Evolutionary conservation across 1,140 invertebrate species (phyloP).

Genomic region (Bathynomus jamesi): DNA sequence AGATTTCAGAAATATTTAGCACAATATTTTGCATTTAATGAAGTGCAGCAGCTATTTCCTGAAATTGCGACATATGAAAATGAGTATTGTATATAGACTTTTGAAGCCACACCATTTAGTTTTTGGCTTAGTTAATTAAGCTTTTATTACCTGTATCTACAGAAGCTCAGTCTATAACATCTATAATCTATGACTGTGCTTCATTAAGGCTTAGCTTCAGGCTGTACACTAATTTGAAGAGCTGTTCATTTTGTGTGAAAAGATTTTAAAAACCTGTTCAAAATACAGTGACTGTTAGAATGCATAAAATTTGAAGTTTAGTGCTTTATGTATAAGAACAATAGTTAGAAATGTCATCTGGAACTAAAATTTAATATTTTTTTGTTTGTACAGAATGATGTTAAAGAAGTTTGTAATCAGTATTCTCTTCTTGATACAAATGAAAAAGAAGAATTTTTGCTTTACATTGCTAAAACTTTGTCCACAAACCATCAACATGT

Average conservation of each 20-base stretch:
- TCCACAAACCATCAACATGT: conserved; percentile 23
- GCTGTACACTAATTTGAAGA: not conserved
- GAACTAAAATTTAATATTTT: not conserved
- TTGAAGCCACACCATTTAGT: no score
- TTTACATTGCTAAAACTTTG: conserved; percentile 21
- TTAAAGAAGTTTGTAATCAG: conserved; percentile 30
- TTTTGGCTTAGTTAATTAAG: no score
- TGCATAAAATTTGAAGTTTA: not conserved
- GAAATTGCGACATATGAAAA: no score
- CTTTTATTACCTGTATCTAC: no score
- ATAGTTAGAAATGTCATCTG: not conserved
- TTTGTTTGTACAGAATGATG: conserved; percentile 23
- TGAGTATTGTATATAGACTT: no score
- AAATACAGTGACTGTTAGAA: not conserved
- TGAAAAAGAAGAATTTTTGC: conserved; percentile 27
- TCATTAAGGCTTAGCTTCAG: no score
- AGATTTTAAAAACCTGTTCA: not conserved
- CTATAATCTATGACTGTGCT: no score
- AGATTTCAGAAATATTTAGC: no score
- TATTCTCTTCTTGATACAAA: conserved; percentile 27
- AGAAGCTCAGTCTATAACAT: no score
- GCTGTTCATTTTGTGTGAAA: not conserved
- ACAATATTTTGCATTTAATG: no score
- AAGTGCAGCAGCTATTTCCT: no score
- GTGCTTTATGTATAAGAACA: not conserved